phyloP scores from a whole-genome alignment of 1,140 invertebrate species.

The Lordiphosa stackelbergi region DNA sequence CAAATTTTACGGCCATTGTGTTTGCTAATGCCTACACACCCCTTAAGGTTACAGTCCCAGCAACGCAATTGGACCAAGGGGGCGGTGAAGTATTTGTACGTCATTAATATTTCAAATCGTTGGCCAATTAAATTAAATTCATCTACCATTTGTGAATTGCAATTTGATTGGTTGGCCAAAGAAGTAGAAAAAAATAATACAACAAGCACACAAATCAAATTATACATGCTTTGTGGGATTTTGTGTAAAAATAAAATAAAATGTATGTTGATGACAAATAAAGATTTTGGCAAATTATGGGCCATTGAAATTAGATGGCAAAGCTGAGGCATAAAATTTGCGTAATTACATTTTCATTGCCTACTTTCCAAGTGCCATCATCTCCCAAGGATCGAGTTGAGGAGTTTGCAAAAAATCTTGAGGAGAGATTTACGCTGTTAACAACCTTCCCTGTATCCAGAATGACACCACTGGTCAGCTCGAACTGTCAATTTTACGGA shows the following conservation, averaged over 20 bases:
- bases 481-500: too few relatives aligned
- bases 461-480: too few relatives aligned
- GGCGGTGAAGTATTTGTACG: conserved; percentile 11
- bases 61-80: too few relatives aligned
- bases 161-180: conserved; percentile 13
- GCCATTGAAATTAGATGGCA: too few relatives aligned
- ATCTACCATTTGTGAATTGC: conserved; percentile 33
- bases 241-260: not conserved
- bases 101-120: conserved; percentile 62
- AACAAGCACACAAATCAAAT: conserved; percentile 13
- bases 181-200: not conserved
- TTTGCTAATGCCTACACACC: conserved; percentile 16
- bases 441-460: too few relatives aligned
- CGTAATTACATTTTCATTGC: not conserved
- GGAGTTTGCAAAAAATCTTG: too few relatives aligned
- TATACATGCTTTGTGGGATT: conserved; percentile 16
- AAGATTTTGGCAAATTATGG: too few relatives aligned
- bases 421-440: too few relatives aligned
- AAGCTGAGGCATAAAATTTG: not conserved
- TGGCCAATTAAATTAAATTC: conserved; percentile 55
- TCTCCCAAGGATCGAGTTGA: too few relatives aligned
- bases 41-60: not conserved
- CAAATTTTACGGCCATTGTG: conserved; percentile 46
- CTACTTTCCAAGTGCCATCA: too few relatives aligned
- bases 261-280: too few relatives aligned